Evolutionary conservation across 2,888 invertebrate species (phyloP), one percentile per base, ranked within the genome.

Genomic region (Digitonthophagus gazella): DNA sequence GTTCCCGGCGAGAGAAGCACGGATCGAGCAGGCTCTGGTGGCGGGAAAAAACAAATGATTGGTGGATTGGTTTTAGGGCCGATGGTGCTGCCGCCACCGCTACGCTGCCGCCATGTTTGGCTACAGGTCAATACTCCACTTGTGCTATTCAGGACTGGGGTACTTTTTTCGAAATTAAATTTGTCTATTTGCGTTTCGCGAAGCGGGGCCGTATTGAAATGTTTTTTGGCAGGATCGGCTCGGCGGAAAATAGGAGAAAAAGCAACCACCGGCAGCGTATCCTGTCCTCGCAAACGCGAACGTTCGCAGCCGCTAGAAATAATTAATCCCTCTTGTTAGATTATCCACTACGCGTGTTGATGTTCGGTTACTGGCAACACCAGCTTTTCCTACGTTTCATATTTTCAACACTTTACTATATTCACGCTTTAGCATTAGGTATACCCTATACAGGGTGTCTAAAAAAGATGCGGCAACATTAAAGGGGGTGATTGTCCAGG

Each of bases 1-100:
- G 11, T 8, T 16, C 18, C 18, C 19, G 19, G 61, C 18, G 61
- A 61, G 20, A 61, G 20, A n/a, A 18, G 19, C 61, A 61, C 19
- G 61, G 18, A 61, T n/a, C 18, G 61, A 18, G 61, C 61, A 44
- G 28, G 28, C 28, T 44, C 28, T 44, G 28, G 61, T 20, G 19
- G 78, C 74, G 77, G 75, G 76, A 74, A 75, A 76, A 81, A 81
- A 81, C 79, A 78, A 80, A 80, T 80, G 80, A 81, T 81, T 81
- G 80, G 80, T 81, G 80, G 80, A 81, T 81, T 78, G 81, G 78
- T 78, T 80, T 78, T 77, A 77, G 78, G 79, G 78, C 28, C 28
- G 28, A 44, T 44, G 28, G 28, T 44, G 28, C 28, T 44, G 28
- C 28, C 28, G 11, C 28, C 28, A 11, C 28, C 28, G 28, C 28